phyloP scores from a whole-genome alignment of 2,797 vertebrate genomes.

The Apogon talboti region DNA sequence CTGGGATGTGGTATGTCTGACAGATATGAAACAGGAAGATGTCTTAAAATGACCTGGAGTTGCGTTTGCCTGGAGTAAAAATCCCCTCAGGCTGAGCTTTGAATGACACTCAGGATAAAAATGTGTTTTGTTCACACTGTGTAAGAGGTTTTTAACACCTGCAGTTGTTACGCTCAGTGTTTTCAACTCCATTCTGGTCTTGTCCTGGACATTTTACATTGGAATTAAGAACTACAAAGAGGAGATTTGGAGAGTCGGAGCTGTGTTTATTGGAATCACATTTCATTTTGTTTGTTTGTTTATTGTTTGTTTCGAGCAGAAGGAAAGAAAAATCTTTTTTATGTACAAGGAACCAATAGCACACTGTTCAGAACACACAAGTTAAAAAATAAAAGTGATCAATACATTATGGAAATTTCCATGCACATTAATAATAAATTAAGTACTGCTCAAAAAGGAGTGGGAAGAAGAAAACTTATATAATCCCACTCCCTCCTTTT shows the following conservation, averaged over 20 bases:
- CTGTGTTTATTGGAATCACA: neutral
- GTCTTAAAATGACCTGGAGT: neutral
- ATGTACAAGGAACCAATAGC: too few species aligned
- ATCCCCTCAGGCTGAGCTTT: constrained; percentile 2
- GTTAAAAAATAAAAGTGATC: too few species aligned
- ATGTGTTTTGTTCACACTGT: neutral
- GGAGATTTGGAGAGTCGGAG: neutral
- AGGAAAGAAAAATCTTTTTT: too few species aligned
- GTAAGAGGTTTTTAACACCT: constrained; percentile 7
- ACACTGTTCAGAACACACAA: too few species aligned
- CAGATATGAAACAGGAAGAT: neutral
- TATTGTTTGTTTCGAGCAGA: too few species aligned
- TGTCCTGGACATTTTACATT: constrained; percentile 9
- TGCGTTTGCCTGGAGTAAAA: neutral
- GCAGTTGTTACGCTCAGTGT: neutral
- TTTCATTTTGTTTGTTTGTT: too few species aligned
- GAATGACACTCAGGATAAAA: neutral
- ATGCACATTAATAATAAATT: too few species aligned
- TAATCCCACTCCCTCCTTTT: too few species aligned
- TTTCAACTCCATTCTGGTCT: neutral
- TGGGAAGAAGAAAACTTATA: too few species aligned
- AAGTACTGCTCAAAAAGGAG: too few species aligned
- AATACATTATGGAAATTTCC: too few species aligned
- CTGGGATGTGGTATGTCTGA: constrained; percentile 1
- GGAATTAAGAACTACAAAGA: neutral